Conservation (phyloP, 2,888 invertebrate species). For the Kryphioiulus occultus region DNA sequence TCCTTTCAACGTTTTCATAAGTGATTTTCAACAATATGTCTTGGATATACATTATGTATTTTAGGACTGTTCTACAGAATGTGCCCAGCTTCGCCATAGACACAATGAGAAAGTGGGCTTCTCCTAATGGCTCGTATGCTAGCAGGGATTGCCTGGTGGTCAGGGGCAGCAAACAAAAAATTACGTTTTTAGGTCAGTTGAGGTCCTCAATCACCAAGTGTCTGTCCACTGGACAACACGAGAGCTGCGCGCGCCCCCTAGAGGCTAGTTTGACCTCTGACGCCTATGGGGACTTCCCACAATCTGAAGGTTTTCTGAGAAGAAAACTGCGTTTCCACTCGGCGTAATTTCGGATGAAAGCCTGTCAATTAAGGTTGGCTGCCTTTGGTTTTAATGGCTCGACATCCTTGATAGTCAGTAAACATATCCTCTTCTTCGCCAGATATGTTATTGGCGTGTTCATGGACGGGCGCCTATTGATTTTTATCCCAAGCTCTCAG, state of each 20-base stretch:
- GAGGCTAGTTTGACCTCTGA: neutral
- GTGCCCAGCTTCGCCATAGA: no score
- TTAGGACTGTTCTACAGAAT: no score
- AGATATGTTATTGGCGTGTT: slow-evolving; percentile 20
- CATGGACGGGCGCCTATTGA: slow-evolving; percentile 29
- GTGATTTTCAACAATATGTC: no score
- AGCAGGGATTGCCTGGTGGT: no score
- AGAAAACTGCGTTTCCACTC: neutral
- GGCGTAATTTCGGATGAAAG: slow-evolving; percentile 22
- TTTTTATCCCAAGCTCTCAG: neutral
- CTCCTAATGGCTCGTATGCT: no score
- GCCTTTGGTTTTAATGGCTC: slow-evolving; percentile 30
- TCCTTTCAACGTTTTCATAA: no score
- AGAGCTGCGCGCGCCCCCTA: neutral
- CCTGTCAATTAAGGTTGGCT: slow-evolving; percentile 20
- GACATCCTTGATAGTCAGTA: slow-evolving; percentile 35
- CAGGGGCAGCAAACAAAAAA: no score
- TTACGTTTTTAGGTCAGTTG: no score
- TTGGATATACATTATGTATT: no score
- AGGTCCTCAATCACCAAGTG: no score
- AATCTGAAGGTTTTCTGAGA: neutral
- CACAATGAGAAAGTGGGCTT: no score
- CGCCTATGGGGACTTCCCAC: neutral
- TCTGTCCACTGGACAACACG: no score
- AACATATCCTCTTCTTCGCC: slow-evolving; percentile 13